These are phyloP conservation scores for Acleris sparsana DNA, from an alignment of 2,888 invertebrate genomes.

Conservation along the genomic window DNA sequence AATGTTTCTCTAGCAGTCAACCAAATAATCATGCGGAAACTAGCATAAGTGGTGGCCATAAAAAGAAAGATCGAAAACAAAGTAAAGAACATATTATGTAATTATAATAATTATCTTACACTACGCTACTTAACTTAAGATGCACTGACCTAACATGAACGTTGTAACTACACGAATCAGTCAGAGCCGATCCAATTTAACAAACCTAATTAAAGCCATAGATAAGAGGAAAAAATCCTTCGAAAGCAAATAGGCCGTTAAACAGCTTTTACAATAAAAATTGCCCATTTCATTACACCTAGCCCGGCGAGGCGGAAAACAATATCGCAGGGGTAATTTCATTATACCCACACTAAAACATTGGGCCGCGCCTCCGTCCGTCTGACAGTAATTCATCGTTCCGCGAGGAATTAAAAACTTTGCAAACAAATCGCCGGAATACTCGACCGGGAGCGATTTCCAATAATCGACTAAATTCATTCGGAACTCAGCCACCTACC, in stretches of 20 bases:
- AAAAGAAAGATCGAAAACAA: too few species aligned
- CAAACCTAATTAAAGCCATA: constrained; percentile 5
- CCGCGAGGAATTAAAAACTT: constrained; percentile 51
- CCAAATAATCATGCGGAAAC: too few species aligned
- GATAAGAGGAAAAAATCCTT: constrained; percentile 8
- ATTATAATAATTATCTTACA: too few species aligned
- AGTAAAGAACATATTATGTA: too few species aligned
- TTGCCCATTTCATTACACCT: constrained; percentile 22
- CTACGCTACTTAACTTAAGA: too few species aligned
- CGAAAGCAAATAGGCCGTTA: constrained; percentile 8
- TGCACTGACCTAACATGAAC: too few species aligned
- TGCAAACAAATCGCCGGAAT: constrained; percentile 49
- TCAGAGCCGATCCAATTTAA: neutral
- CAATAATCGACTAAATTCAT: constrained; percentile 55
- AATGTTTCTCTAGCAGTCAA: too few species aligned
- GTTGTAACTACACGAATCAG: neutral
- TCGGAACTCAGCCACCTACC: constrained; percentile 45
- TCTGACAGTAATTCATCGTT: constrained; percentile 41
- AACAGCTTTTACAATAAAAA: constrained; percentile 20
- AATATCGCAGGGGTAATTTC: constrained; percentile 16
- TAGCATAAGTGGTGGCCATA: too few species aligned
- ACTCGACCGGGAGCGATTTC: constrained; percentile 47
- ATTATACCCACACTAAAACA: constrained; percentile 18
- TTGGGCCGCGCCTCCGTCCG: constrained; percentile 1
- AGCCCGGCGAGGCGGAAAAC: constrained; percentile 14